Conservation (phyloP, 2,113 vertebrate species). For the Guaruba guarouba region DNA sequence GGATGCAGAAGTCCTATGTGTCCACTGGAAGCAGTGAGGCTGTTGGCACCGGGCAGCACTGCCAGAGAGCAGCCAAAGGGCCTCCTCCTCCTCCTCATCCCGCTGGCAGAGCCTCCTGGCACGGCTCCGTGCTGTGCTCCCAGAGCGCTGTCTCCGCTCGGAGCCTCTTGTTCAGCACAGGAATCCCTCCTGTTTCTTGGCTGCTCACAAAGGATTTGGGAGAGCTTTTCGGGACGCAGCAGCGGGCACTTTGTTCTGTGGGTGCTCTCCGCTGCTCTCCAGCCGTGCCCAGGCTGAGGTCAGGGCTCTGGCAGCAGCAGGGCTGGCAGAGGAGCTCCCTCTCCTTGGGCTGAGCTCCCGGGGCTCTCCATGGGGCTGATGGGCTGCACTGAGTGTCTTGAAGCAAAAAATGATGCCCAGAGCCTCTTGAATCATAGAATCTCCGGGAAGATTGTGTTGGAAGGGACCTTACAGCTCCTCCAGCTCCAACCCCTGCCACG, state of each 20-base stretch:
- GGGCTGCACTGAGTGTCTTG: not conserved
- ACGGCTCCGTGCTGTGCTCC: not conserved
- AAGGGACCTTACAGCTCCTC: not conserved
- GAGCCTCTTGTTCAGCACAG: not conserved
- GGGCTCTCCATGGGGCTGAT: not conserved
- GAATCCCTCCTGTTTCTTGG: conserved; percentile 28
- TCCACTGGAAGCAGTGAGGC: not conserved
- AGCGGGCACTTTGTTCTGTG: rapidly evolving
- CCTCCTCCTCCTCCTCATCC: not conserved
- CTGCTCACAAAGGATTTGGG: not conserved
- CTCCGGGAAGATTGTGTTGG: not conserved
- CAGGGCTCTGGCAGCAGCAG: rapidly evolving
- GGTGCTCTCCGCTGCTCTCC: not conserved
- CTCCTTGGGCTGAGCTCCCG: not conserved
- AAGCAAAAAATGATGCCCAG: not conserved
- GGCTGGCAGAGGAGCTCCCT: not conserved
- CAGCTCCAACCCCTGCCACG: not conserved
- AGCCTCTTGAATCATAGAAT: not conserved
- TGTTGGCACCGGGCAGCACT: not conserved
- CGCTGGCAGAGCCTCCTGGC: not conserved
- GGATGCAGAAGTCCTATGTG: not conserved
- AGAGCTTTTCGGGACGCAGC: not conserved
- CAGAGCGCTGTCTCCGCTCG: rapidly evolving
- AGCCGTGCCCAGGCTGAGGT: rapidly evolving
- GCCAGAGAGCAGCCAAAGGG: not conserved